These are phyloP conservation scores for Tragelaphus buxtoni DNA, from an alignment of 2,113 vertebrate genomes.

Conservation along the genomic window DNA sequence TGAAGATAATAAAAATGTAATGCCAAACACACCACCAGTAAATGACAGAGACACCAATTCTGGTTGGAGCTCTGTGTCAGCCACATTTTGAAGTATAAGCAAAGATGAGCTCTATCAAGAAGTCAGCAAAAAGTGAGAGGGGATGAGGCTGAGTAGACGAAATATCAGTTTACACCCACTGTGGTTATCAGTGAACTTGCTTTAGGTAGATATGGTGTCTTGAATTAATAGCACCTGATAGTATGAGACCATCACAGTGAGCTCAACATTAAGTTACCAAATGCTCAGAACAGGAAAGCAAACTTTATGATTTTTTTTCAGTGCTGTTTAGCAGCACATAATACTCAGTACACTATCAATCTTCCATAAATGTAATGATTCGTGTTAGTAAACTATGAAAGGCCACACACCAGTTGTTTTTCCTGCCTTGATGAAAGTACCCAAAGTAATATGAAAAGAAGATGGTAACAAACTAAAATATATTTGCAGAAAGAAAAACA, in stretches of 20 bases:
- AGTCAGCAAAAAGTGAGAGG: not conserved
- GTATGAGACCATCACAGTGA: not conserved
- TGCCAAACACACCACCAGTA: not conserved
- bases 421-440: not conserved
- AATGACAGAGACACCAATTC: not conserved
- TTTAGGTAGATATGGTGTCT: not conserved
- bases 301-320: not conserved
- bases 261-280: not conserved
- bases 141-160: not conserved
- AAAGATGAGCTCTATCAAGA: not conserved
- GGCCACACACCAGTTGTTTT: not conserved
- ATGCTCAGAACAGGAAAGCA: not conserved
- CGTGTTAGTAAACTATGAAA: not conserved
- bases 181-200: not conserved
- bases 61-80: not conserved
- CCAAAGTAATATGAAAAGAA: not conserved
- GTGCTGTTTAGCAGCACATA: not conserved
- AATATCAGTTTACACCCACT: not conserved
- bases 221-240: not conserved
- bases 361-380: not conserved
- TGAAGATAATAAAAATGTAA: not conserved
- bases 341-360: not conserved
- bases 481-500: not conserved
- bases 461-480: not conserved
- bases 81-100: not conserved